Base-by-base conservation (phyloP, 2,113 vertebrate species). In the Gracilinanus agilis region DNA sequence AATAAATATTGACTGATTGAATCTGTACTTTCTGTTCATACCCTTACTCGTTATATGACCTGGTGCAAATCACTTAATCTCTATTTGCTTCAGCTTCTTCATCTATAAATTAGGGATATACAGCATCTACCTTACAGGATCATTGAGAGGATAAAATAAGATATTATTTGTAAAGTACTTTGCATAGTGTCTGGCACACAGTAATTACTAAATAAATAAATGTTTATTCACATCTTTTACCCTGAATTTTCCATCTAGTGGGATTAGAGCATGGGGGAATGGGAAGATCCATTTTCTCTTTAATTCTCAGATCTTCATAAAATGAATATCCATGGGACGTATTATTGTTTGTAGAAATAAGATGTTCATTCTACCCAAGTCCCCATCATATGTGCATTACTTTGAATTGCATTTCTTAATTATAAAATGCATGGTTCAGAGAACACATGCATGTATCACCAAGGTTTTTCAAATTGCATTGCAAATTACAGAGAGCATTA, bases 291-390 rank as follows among this genome's bases (percentile, higher is more conserved):
- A 93, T 89, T 90, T 96, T 93, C 6, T 54, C 54, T 67, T 61
- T 11, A 91, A 91, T 94, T 8, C 54, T 49, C 27, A 96, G 88
- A 9, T 88, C 49, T 94, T 96, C 55, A 95, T 90, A 91, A 96
- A 96, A 93, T 29, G 95, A 34, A 91, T 89, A 89, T 58, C 54
- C 54, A 58, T 16, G 95, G 13, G 44, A 49, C 5, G 44, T 90
- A 19, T 54, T 89, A 92, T n/a, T 96, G 44, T 90, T 96, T 93
- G 92, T 55, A 94, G 96, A 94, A 94, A 55, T 90, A 95, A 95
- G 53, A 95, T 92, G 90, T 61, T 54, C 91, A 27, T 95, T 95
- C 40, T 89, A 54, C 8, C n/a, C 29, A 90, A 91, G 67, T 90
- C 56, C 94, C 54, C 0, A 95, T 13, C 44, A 95, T 56, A 92